Evolutionary conservation across 1,140 invertebrate genomes (phyloP), one percentile per base, ranked within the genome.

Genomic region (Polypedilum pembai): DNA sequence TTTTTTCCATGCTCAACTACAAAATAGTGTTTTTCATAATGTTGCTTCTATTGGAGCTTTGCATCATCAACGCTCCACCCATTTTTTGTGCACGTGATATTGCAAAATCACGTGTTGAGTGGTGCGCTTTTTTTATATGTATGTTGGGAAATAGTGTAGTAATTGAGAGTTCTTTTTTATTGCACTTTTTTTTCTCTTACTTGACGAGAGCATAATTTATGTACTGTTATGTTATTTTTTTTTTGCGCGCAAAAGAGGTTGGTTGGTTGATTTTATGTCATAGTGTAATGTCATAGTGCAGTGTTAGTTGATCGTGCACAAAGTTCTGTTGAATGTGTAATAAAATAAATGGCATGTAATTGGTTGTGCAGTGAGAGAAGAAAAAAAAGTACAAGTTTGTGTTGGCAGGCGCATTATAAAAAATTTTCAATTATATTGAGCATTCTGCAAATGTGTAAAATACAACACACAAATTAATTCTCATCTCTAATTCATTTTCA

Each of bases 1-100:
- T 56, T 56, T 56, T 56, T 56, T 56, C n/a, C n/a, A n/a, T 56
- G n/a, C 45, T 56, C 3, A 12, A 56, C 45, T n/a, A 56, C 12
- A 56, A 56, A 56, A 56, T n/a, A 56, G 12, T 56, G n/a, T 12
- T 69, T 18, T 69, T 56, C 45, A 56, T 56, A 56, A 56, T 69
- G 65, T 21, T 69, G 65, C 65, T 69, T 69, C 65, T 69, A 69
- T 69, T 69, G 65, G 65, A 69, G 65, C 65, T 21, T 17, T 21
- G 65, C 65, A 69, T 17, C n/a, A 7, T 18, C 18, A 20, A 20
- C 10, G 65, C 65, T 69, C 65, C 65, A 69, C 65, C 65, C 65
- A 69, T 18, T 69, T 69, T 69, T 56, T 15, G 10, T 20, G 17
- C 65, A 69, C 65, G 65, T 69, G 65, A 69, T 56, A 17, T 56